A percentile compares a stretch with the other conserved stretches of the same genome.
phyloP scores from a whole-genome alignment of 1,140 invertebrate genomes.

The Grapholita molesta region DNA sequence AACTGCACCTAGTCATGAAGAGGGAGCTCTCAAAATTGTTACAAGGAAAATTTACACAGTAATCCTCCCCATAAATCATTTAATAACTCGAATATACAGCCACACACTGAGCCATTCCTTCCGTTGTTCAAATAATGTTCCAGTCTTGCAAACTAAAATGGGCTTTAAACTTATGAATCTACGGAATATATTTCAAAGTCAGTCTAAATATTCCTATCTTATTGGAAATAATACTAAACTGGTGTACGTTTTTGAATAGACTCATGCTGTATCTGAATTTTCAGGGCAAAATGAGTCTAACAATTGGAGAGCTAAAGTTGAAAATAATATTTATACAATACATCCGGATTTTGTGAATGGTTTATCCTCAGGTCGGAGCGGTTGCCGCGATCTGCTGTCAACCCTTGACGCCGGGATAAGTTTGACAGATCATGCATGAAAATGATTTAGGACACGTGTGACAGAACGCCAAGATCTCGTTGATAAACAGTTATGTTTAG shows the following conservation, averaged over 20 bases:
- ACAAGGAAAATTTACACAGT: constrained; percentile 32
- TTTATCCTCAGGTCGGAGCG: constrained; percentile 50
- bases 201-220: constrained; percentile 29
- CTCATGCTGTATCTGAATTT: constrained; percentile 35
- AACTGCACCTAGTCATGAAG: constrained; percentile 38
- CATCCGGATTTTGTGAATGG: constrained; percentile 32
- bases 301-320: background rate
- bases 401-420: constrained; percentile 67
- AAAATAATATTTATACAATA: background rate
- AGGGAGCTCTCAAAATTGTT: constrained; percentile 46
- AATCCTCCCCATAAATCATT: constrained; percentile 76
- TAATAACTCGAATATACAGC: constrained; percentile 75
- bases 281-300: constrained; percentile 23
- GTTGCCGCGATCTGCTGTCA: constrained; percentile 66
- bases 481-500: background rate
- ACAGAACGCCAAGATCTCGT: constrained; percentile 15
- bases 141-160: constrained; percentile 27
- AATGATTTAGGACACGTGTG: constrained; percentile 47
- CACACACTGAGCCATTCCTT: constrained; percentile 73
- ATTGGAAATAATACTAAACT: constrained; percentile 29
- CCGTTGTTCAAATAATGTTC: constrained; percentile 56
- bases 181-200: constrained; percentile 27
- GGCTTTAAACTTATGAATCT: constrained; percentile 23
- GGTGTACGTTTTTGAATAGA: constrained; percentile 34
- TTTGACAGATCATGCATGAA: constrained; percentile 65